phyloP scores from a whole-genome alignment of 1,140 invertebrate species.

The Brachionus asplanchnoidis region DNA sequence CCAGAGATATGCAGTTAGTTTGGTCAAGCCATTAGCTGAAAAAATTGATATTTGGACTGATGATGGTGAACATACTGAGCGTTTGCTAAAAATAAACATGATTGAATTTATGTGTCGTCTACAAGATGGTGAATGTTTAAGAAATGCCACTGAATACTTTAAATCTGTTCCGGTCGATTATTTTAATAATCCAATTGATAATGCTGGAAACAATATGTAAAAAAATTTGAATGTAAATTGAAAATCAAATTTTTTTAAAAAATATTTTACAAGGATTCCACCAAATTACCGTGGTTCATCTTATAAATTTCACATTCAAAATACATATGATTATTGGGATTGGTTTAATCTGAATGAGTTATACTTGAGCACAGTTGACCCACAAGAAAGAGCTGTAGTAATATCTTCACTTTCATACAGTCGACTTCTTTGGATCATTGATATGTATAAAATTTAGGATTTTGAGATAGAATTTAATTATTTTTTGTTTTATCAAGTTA shows the following conservation, averaged over 20 bases:
- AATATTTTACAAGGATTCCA: background rate
- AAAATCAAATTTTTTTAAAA: background rate
- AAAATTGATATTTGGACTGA: constrained; percentile 33
- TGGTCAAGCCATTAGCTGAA: background rate
- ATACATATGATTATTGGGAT: constrained; percentile 19
- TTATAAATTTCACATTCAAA: constrained; percentile 31
- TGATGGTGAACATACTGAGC: background rate
- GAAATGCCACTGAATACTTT: background rate
- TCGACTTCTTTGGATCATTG: constrained; percentile 15
- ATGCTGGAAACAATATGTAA: background rate
- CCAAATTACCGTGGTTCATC: background rate
- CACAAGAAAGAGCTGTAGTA: background rate
- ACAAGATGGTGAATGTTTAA: background rate
- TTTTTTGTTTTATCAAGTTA: background rate
- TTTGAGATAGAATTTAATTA: background rate
- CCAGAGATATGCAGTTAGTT: constrained; percentile 6
- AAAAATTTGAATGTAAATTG: background rate
- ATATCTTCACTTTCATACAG: background rate
- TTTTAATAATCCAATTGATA: background rate
- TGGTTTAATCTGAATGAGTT: constrained; percentile 19
- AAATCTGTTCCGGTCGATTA: background rate
- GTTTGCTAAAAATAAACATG: background rate
- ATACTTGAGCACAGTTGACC: background rate
- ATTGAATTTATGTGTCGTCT: constrained; percentile 28
- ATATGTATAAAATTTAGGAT: constrained; percentile 2